Evolutionary conservation across 2,797 vertebrate species (phyloP).

Genomic region (Lerista edwardsae): DNA sequence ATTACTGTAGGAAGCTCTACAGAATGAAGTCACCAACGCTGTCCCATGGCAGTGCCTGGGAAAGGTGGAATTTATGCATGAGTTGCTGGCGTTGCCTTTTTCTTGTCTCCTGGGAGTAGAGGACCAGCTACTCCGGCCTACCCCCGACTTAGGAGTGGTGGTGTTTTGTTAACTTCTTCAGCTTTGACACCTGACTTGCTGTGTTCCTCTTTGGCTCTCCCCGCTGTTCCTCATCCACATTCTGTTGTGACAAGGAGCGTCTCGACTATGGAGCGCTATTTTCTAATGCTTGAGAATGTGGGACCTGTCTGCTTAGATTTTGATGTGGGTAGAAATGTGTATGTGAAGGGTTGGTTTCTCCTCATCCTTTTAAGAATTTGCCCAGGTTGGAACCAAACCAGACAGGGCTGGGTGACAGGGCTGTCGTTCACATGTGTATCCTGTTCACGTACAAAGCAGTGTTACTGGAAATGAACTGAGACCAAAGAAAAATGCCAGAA

Average conservation of each 20-base stretch:
- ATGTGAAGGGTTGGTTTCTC: not conserved
- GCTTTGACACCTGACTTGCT: not conserved
- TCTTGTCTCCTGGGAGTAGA: not conserved
- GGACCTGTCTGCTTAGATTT: not conserved
- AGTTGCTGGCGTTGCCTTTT: not conserved
- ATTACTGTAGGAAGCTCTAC: not conserved
- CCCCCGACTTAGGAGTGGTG: not conserved
- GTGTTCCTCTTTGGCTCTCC: not conserved
- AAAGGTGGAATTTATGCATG: not conserved
- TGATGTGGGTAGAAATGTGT: not conserved
- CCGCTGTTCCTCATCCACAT: not conserved
- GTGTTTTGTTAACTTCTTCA: not conserved
- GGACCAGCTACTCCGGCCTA: not conserved
- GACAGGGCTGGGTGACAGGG: not conserved
- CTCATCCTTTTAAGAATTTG: too few relatives aligned
- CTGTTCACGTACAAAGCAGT: not conserved
- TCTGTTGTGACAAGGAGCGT: not conserved
- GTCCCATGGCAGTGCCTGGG: not conserved
- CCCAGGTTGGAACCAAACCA: not conserved
- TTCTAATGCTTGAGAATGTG: not conserved
- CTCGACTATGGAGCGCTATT: not conserved
- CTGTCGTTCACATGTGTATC: not conserved
- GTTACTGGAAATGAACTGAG: not conserved
- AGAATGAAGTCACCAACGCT: conserved; percentile 10
- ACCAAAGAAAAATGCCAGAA: not conserved